Evolutionary conservation across 1,140 invertebrate genomes (phyloP).

Genomic region (Zaprionus lachaisei): DNA sequence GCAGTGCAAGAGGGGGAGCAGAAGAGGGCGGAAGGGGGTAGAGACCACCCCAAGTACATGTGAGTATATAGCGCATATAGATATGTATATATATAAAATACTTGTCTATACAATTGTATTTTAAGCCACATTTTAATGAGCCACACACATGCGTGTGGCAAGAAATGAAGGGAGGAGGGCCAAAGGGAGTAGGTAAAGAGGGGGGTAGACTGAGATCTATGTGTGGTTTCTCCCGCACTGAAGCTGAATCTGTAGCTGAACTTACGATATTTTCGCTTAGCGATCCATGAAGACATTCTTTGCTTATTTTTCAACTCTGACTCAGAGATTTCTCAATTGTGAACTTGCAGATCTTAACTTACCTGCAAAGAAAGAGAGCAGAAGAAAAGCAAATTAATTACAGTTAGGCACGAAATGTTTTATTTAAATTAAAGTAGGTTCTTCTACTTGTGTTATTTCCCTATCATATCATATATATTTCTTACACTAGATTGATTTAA

Average conservation of each 20-base stretch:
- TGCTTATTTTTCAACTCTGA: not conserved
- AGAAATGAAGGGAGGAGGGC: not conserved
- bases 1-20: not conserved
- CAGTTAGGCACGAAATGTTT: not conserved
- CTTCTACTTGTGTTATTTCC: not conserved
- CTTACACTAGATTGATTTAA: not conserved
- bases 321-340: constrained; percentile 29
- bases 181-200: no score
- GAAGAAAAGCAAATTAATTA: constrained; percentile 24
- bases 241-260: constrained; percentile 54
- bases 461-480: not conserved
- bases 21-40: no score
- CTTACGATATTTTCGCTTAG: constrained; percentile 60
- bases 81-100: not conserved
- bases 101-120: constrained; percentile 7
- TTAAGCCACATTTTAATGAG: constrained; percentile 66
- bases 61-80: constrained; percentile 13
- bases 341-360: constrained; percentile 46
- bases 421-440: not conserved
- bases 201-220: constrained; percentile 4
- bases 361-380: constrained; percentile 56
- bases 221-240: constrained; percentile 13
- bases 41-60: constrained; percentile 1
- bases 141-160: constrained; percentile 47
- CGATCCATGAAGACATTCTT: constrained; percentile 58